Evolutionary conservation across 2,888 invertebrate genomes (phyloP).

Genomic region (Dasypogon diadema): DNA sequence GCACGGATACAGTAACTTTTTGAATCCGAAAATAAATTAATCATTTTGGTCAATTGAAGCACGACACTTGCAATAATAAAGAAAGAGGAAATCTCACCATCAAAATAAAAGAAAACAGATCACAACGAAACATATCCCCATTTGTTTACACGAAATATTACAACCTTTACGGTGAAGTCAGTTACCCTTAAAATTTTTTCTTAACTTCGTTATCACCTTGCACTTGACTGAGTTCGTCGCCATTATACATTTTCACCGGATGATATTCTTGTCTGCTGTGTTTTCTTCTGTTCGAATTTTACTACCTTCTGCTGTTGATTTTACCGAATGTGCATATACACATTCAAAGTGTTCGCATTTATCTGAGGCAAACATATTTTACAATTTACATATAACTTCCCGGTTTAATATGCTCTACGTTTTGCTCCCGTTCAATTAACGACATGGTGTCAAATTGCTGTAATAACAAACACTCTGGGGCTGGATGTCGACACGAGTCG

Average conservation of each 20-base stretch:
- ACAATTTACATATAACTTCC: slow-evolving; percentile 37
- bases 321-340: background rate
- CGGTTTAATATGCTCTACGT: slow-evolving; percentile 19
- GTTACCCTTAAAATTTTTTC: slow-evolving; percentile 48
- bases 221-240: slow-evolving; percentile 39
- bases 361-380: slow-evolving; percentile 33
- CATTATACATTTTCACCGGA: slow-evolving; percentile 34
- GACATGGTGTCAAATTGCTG: slow-evolving; percentile 25
- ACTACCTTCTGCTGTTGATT: slow-evolving; percentile 27
- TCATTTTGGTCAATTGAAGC: too few relatives aligned
- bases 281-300: slow-evolving; percentile 18
- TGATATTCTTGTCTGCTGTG: slow-evolving; percentile 11
- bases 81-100: too few relatives aligned
- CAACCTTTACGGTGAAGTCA: slow-evolving; percentile 44
- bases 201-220: slow-evolving; percentile 47
- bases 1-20: too few relatives aligned
- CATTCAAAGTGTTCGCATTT: slow-evolving; percentile 2
- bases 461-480: background rate
- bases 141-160: slow-evolving; percentile 18
- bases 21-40: too few relatives aligned
- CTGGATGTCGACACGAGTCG: background rate
- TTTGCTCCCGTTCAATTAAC: slow-evolving; percentile 50
- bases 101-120: too few relatives aligned
- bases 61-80: too few relatives aligned
- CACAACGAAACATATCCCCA: too few relatives aligned